Evolutionary conservation across 2,113 vertebrate species (phyloP).

Genomic region (Oceanodroma tethys): DNA sequence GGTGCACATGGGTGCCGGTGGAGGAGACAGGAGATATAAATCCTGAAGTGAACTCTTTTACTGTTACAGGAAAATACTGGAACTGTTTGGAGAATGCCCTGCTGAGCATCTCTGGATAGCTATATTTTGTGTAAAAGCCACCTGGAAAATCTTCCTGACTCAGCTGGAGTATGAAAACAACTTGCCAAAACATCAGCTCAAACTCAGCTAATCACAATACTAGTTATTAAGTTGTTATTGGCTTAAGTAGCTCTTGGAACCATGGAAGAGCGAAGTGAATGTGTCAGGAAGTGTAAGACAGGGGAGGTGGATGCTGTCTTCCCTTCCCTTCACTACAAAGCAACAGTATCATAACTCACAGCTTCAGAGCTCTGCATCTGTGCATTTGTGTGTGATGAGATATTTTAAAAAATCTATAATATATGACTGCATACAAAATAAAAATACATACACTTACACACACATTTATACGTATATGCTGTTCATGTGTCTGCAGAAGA

Average conservation of each 20-base stretch:
- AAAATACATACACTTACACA: background rate
- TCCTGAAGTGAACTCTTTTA: background rate
- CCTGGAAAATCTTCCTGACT: background rate
- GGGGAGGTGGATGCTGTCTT: background rate
- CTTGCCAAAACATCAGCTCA: background rate
- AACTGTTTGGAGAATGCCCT: background rate
- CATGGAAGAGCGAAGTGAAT: background rate
- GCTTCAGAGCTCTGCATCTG: background rate
- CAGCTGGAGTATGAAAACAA: background rate
- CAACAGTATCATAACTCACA: background rate
- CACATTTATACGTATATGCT: background rate
- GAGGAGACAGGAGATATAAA: background rate
- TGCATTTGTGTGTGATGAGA: background rate
- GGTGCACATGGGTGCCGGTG: accelerated
- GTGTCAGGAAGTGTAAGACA: background rate
- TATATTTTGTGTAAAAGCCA: background rate
- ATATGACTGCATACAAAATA: background rate
- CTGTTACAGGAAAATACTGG: background rate
- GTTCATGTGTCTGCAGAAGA: background rate
- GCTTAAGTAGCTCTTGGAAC: background rate
- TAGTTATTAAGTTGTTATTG: background rate
- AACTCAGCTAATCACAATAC: background rate
- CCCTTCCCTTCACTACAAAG: background rate
- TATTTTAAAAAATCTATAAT: background rate
- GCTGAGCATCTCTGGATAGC: background rate